phyloP scores from a whole-genome alignment of 2,797 vertebrate species.

The Pogonophryne albipinna region DNA sequence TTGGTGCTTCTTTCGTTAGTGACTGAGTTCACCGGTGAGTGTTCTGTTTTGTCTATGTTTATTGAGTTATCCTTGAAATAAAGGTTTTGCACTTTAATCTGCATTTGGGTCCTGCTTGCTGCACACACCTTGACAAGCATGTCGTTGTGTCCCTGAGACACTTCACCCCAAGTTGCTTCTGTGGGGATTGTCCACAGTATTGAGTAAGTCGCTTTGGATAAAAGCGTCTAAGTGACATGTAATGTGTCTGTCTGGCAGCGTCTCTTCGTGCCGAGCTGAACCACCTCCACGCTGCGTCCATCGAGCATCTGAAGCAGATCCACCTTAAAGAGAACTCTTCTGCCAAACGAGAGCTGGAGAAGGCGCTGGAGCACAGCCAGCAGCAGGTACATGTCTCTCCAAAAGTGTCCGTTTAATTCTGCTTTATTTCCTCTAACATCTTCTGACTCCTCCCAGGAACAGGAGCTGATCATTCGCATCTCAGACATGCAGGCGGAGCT shows the following conservation, averaged over 20 bases:
- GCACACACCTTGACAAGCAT: too few relatives aligned
- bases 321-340: conserved; percentile 92
- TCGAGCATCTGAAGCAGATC: conserved; percentile 92
- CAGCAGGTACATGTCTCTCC: conserved; percentile 84
- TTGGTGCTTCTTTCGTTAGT: too few relatives aligned
- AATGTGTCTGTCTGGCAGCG: conserved; percentile 75
- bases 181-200: too few relatives aligned
- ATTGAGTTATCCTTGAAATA: too few relatives aligned
- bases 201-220: too few relatives aligned
- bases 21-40: too few relatives aligned
- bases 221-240: too few relatives aligned
- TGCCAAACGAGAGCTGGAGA: conserved; percentile 91
- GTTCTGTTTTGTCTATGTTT: too few relatives aligned
- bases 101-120: too few relatives aligned
- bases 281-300: conserved; percentile 93
- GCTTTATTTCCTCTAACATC: background rate
- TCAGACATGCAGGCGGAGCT: conserved; percentile 92
- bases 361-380: conserved; percentile 89
- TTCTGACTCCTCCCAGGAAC: conserved; percentile 81
- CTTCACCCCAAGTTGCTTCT: too few relatives aligned
- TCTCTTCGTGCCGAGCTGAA: conserved; percentile 97
- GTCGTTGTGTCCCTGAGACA: too few relatives aligned
- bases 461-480: conserved; percentile 90
- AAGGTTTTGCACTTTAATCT: too few relatives aligned
- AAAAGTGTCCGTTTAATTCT: background rate